phyloP scores from a whole-genome alignment of 1,140 invertebrate genomes.

The Chlorops oryzae region DNA sequence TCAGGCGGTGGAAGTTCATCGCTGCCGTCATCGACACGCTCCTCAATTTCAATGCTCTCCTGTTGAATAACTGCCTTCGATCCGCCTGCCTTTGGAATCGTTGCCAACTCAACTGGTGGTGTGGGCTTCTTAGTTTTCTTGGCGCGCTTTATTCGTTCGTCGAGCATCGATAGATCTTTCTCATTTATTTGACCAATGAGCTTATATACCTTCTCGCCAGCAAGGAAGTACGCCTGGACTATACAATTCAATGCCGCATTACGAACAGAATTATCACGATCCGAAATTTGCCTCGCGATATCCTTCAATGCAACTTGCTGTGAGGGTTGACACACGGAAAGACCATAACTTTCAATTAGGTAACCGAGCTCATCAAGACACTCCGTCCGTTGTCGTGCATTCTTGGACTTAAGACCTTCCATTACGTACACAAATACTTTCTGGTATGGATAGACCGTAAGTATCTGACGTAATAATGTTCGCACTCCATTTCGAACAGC shows the following conservation, averaged over 20 bases:
- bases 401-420: slow-evolving; percentile 95
- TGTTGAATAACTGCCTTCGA: slow-evolving; percentile 44
- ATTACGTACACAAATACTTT: slow-evolving; percentile 87
- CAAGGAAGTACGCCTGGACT: slow-evolving; percentile 82
- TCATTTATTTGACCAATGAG: slow-evolving; percentile 84
- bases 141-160: slow-evolving; percentile 89
- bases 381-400: slow-evolving; percentile 91
- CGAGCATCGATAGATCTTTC: slow-evolving; percentile 88
- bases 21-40: slow-evolving; percentile 34
- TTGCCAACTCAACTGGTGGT: slow-evolving; percentile 35
- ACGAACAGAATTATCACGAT: slow-evolving; percentile 92
- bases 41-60: slow-evolving; percentile 47
- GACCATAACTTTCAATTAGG: slow-evolving; percentile 80
- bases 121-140: slow-evolving; percentile 61
- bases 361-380: slow-evolving; percentile 87
- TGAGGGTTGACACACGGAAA: slow-evolving; percentile 75
- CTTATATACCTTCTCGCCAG: slow-evolving; percentile 87
- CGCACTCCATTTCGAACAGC: slow-evolving; percentile 83
- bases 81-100: slow-evolving; percentile 43
- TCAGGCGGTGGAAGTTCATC: slow-evolving; percentile 43
- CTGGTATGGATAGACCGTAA: slow-evolving; percentile 77
- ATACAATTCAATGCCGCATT: slow-evolving; percentile 93
- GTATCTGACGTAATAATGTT: slow-evolving; percentile 77
- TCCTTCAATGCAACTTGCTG: slow-evolving; percentile 78
- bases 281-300: slow-evolving; percentile 89